Base-by-base conservation (phyloP, 1,140 invertebrate species). In the Drosophila sucinea region DNA sequence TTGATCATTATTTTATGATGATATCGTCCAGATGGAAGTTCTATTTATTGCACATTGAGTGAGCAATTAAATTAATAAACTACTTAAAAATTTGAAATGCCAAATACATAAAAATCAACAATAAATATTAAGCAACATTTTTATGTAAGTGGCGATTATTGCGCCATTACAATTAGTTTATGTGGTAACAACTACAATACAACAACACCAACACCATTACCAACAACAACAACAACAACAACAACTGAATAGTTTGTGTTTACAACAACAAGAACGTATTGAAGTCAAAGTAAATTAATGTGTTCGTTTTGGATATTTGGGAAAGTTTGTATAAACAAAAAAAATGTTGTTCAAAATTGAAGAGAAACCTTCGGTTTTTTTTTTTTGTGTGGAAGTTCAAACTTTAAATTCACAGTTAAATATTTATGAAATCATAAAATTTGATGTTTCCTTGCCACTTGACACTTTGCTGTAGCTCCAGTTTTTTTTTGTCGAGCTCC, bases 401-500 rank as follows among this genome's bases (percentile, higher is more conserved):
- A 57, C 62, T 23, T 44, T 66, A 38, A 38, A 51, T 51, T 7
- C 4, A 51, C 2, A 64, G 67, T 79, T 83, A 89, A 89, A 89
- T 91, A 91, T 91, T 91, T 91, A 91, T 91, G 89, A 91, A 91
- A 91, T 91, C 89, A 91, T 91, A 91, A 91, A 90, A 91, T 91
- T 91, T 91, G 79, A 91, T 90, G 89, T 90, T 90, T 90, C 87
- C 87, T 79, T 67, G 23, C 81, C 73, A 89, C 77, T 89, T 89
- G 84, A 89, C 84, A 89, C 66, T 79, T 73, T 54, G 56, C 76
- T 72, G 61, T 47, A 71, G 41, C 17, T 17, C 17, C 17, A 17
- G 17, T 17, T 17, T 17, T 55, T 44, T 66, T 56, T 55, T 65
- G 65, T 72, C 55, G 63, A 73, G 27, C 8, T 51, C 44, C 33